Conservation (phyloP, 2,888 invertebrate species). For the Drosophila kanekoi region DNA sequence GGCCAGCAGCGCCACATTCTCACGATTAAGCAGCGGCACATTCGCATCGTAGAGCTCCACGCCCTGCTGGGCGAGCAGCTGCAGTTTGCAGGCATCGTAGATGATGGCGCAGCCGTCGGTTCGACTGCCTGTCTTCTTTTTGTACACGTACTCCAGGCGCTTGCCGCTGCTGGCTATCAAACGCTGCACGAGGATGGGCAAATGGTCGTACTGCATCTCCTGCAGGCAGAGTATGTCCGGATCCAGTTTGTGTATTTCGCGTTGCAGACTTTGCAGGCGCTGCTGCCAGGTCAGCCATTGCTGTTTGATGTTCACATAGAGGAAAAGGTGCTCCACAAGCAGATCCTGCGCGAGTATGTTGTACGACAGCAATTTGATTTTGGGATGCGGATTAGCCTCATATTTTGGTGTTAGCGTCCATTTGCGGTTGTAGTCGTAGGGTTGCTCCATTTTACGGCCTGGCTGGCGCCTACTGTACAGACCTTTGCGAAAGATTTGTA, state of each 20-base stretch:
- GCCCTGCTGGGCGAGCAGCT: slow-evolving; percentile 87
- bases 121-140: slow-evolving; percentile 92
- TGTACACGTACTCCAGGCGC: slow-evolving; percentile 92
- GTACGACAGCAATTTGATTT: slow-evolving; percentile 88
- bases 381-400: slow-evolving; percentile 10
- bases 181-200: slow-evolving; percentile 83
- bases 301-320: slow-evolving; percentile 88
- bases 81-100: slow-evolving; percentile 89
- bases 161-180: slow-evolving; percentile 81
- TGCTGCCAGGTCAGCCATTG: slow-evolving; percentile 89
- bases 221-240: slow-evolving; percentile 88
- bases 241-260: slow-evolving; percentile 85
- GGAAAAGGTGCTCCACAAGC: slow-evolving; percentile 89
- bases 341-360: slow-evolving; percentile 95
- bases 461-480: slow-evolving; percentile 11
- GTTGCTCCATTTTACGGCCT: slow-evolving; percentile 45
- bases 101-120: slow-evolving; percentile 97
- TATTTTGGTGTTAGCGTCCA: slow-evolving; percentile 34
- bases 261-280: slow-evolving; percentile 86
- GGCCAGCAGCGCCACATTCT: slow-evolving; percentile 94
- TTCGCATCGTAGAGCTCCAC: slow-evolving; percentile 88
- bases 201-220: slow-evolving; percentile 94
- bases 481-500: slow-evolving; percentile 8
- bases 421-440: slow-evolving; percentile 60
- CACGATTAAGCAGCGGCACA: slow-evolving; percentile 89